Percentiles rank a stretch among this genome's conserved stretches.
These are phyloP conservation scores for Calonectris borealis DNA, from an alignment of 2,113 vertebrate species.

Conservation along the genomic window DNA sequence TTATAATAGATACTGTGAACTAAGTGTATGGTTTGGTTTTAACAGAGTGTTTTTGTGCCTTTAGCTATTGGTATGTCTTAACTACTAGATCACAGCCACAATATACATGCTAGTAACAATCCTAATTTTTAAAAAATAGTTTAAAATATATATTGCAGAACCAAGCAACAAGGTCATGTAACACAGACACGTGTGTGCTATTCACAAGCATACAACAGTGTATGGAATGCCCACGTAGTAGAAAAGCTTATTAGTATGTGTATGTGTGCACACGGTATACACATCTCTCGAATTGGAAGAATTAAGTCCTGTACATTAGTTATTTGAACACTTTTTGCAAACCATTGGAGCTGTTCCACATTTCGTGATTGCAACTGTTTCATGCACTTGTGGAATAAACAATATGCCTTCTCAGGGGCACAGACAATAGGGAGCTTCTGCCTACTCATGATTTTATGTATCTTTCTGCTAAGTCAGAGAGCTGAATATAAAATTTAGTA, in stretches of 20 bases:
- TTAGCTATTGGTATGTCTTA: not conserved
- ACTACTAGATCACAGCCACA: not conserved
- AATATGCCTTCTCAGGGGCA: not conserved
- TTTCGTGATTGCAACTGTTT: not conserved
- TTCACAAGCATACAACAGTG: accelerated
- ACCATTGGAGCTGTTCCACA: not conserved
- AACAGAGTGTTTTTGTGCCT: not conserved
- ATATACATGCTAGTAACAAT: not conserved
- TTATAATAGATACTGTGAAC: not conserved
- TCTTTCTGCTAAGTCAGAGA: not conserved
- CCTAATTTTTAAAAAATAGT: not conserved
- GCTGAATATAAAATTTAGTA: not conserved
- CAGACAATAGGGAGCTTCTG: not conserved
- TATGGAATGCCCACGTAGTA: not conserved
- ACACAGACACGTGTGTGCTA: not conserved
- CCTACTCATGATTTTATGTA: not conserved
- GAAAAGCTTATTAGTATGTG: not conserved
- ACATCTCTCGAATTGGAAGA: not conserved
- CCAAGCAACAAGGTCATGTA: not conserved
- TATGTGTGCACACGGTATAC: not conserved
- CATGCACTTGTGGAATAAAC: not conserved
- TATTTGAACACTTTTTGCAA: not conserved
- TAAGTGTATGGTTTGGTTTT: not conserved
- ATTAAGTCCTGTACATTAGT: not conserved
- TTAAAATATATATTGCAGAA: not conserved